These are phyloP conservation scores for Melanostoma scalare DNA, from an alignment of 2,888 invertebrate species.

Conservation along the genomic window DNA sequence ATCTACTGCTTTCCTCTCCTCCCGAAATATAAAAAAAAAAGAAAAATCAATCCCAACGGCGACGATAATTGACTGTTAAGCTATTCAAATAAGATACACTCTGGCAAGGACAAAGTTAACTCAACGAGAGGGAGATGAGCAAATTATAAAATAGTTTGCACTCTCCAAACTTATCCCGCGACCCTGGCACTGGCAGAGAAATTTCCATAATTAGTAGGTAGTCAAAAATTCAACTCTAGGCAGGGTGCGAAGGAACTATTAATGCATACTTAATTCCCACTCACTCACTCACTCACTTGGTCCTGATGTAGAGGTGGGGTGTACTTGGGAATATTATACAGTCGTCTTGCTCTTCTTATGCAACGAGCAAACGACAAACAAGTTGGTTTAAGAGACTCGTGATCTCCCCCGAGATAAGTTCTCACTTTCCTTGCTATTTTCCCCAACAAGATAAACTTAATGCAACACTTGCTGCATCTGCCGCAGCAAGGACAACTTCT, in stretches of 20 bases:
- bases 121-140: slow-evolving; percentile 2
- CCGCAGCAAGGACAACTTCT: slow-evolving; percentile 66
- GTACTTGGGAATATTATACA: slow-evolving; percentile 25
- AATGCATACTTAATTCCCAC: slow-evolving; percentile 37
- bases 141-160: slow-evolving; percentile 28
- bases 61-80: slow-evolving; percentile 38
- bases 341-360: not conserved
- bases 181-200: slow-evolving; percentile 51
- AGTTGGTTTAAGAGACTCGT: slow-evolving; percentile 2
- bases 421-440: slow-evolving; percentile 59
- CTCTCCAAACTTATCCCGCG: slow-evolving; percentile 19
- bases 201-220: slow-evolving; percentile 40
- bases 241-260: slow-evolving; percentile 22
- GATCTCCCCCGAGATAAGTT: slow-evolving; percentile 40
- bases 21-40: not conserved
- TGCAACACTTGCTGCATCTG: slow-evolving; percentile 68
- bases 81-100: slow-evolving; percentile 19
- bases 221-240: slow-evolving; percentile 36
- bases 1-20: slow-evolving; percentile 18
- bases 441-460: slow-evolving; percentile 46
- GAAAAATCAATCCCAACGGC: slow-evolving; percentile 7
- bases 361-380: slow-evolving; percentile 28
- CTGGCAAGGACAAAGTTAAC: not conserved
- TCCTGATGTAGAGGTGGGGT: not conserved
- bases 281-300: not conserved